phyloP scores from a whole-genome alignment of 2,888 invertebrate genomes.

The Chrysodeixis includens region DNA sequence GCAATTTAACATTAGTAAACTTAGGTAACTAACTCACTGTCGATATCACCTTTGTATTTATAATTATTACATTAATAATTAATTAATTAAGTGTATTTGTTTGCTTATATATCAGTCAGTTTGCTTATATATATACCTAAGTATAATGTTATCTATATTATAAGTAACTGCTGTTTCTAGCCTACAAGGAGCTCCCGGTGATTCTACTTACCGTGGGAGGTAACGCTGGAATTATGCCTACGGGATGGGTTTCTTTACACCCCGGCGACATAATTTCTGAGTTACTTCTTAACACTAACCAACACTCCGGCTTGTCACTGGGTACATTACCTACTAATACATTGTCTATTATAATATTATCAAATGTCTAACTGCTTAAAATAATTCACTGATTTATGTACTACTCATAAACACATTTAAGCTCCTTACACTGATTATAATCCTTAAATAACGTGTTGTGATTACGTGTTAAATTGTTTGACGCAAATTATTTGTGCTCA shows the following conservation, averaged over 20 bases:
- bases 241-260: neutral
- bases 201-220: neutral
- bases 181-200: no score
- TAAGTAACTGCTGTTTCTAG: neutral
- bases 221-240: slow-evolving; percentile 2
- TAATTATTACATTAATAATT: no score
- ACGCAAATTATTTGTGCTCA: neutral
- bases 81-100: no score
- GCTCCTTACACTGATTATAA: neutral
- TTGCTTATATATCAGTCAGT: no score
- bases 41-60: no score
- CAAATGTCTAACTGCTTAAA: neutral
- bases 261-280: slow-evolving; percentile 2
- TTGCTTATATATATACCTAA: no score
- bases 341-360: no score
- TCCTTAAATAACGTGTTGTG: neutral
- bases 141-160: neutral
- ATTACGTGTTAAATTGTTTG: neutral
- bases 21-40: no score
- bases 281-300: slow-evolving; percentile 6
- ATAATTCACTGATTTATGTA: slow-evolving; percentile 3
- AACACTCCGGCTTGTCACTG: neutral
- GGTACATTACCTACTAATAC: neutral
- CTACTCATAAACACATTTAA: neutral
- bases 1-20: no score